Evolutionary conservation across 2,888 invertebrate species (phyloP), one percentile per base, ranked within the genome.

Genomic region (Drosophila paramelanica): DNA sequence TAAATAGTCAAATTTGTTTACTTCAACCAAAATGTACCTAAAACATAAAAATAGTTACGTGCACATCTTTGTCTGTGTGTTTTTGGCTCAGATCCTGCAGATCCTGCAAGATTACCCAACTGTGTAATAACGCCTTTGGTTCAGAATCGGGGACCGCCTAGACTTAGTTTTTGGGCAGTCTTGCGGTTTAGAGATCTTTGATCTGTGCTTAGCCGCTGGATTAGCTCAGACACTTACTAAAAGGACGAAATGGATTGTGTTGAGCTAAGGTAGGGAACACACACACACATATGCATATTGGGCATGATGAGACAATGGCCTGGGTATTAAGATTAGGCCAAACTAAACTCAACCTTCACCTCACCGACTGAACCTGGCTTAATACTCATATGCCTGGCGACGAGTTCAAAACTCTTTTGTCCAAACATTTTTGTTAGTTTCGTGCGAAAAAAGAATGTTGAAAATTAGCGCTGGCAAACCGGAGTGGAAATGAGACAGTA

Each of bases 161-260:
- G 77, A 55, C 60, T 67, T 61, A 42, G 67, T 58, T 61, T 45
- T 59, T 46, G 73, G 61, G 60, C 55, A 55, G 39, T 33, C 38
- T 58, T 77, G 88, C 83, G 88, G 88, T 85, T 82, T 77, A 67
- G 67, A 82, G 86, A 88, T 88, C 86, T 83, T 86, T 83, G 83
- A 83, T 86, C 88, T 82, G 77, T 56, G 83, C 88, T 88, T 85
- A 86, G 88, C 83, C 73, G 52, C 69, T 73, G 85, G 85, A 81
- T 88, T 81, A 84, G 72, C 62, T 47, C 75, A 73, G 78, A 77
- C 87, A 79, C 79, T 78, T 73, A 86, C 73, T 80, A 80, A 74
- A 49, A 60, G 62, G 53, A 57, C 67, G 46, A 62, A 58, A 66
- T 60, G 70, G 60, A 50, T 66, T 51, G 45, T 33, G 17, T 17